Percentiles rank a stretch among this genome's conserved stretches.
Evolutionary conservation across 2,113 vertebrate genomes (phyloP).

Genomic region (Malaclemys terrapin): DNA sequence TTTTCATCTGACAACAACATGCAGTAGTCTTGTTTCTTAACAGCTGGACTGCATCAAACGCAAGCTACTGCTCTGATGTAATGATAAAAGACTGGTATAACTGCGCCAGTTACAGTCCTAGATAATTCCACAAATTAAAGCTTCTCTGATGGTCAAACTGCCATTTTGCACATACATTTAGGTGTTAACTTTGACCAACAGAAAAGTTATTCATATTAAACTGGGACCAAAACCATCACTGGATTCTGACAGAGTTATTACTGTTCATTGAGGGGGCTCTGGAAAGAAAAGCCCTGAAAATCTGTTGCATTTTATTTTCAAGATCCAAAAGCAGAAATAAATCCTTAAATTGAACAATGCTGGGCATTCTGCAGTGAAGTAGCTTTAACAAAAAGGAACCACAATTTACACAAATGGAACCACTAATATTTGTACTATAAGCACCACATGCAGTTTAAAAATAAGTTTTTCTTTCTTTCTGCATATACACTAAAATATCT

Average conservation of each 20-base stretch:
- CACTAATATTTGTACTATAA: constrained; percentile 8
- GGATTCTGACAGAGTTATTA: not conserved
- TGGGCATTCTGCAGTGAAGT: not conserved
- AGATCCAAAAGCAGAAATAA: constrained; percentile 39
- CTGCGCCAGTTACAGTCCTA: not conserved
- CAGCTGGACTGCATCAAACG: not conserved
- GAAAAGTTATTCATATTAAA: not conserved
- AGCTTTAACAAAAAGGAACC: constrained; percentile 13
- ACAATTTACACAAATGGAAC: not conserved
- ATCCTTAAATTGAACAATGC: constrained; percentile 15
- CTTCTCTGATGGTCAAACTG: not conserved
- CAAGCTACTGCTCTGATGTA: not conserved
- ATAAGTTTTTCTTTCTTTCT: constrained; percentile 30
- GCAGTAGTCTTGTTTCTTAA: not conserved
- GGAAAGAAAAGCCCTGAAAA: constrained; percentile 7
- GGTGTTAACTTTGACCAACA: not conserved
- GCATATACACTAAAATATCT: not conserved
- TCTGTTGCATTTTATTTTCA: constrained; percentile 1
- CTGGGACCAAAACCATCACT: not conserved
- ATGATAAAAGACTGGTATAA: not conserved
- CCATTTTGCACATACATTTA: not conserved
- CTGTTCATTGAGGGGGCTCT: not conserved
- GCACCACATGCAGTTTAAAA: constrained; percentile 42
- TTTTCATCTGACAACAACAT: not conserved
- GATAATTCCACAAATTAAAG: not conserved